Base-by-base conservation (phyloP, 1,140 invertebrate species). In the Helicoverpa zea region DNA sequence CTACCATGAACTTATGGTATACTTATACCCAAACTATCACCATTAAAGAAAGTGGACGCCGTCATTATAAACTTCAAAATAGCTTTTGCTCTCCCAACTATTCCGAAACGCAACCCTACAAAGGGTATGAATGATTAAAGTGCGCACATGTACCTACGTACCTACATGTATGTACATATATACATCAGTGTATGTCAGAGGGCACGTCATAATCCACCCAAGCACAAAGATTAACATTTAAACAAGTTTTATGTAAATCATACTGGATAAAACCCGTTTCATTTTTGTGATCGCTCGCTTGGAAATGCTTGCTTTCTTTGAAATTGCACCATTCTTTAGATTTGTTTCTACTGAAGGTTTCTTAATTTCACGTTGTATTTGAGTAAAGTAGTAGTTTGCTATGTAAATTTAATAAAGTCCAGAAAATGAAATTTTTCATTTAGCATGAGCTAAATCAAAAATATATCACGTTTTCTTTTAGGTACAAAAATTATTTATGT, bases 171-270 rank as follows among this genome's bases (percentile, higher is more conserved):
- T n/a, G 3, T 23, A 49, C 29, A 63, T 43, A 43, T 9, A 13
- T 74, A 56, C 52, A 74, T 59, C 51, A 56, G 51, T 51, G 47
- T 78, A 86, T 84, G 84, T 89, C 89, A 87, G 84, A 88, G 89
- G 89, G 87, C 83, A 90, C 84, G 86, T 90, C 90, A 89, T 91
- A 90, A 91, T 89, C 86, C 82, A 80, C 82, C 86, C 79, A 75
- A 82, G 79, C 82, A 76, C 75, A 84, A 81, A 82, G 88, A 92
- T 92, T 94, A 94, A 91, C 91, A 94, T 94, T 92, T 94, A 91
- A 90, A 92, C 90, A 90, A 92, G 86, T 89, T 94, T 92, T 92
- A 94, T 94, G 91, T 89, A 90, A 92, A 94, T 92, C 84, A 73
- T 61, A 87, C 63, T 80, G 81, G 73, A 79, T 83, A 79, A 86